phyloP scores from a whole-genome alignment of 2,888 invertebrate genomes.

The Tyria jacobaeae region DNA sequence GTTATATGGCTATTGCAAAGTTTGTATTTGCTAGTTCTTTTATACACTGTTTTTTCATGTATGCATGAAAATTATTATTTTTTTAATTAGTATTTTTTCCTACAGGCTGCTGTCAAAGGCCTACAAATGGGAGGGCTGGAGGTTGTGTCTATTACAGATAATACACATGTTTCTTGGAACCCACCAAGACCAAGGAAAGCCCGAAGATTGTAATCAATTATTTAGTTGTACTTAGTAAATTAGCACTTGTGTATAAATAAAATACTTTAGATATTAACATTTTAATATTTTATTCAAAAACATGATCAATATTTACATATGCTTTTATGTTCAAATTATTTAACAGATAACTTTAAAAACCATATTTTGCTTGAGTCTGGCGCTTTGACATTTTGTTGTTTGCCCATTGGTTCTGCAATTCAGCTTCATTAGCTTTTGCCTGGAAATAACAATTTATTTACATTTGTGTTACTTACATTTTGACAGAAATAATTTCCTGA shows the following conservation, averaged over 20 bases:
- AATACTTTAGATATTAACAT: conserved; percentile 28
- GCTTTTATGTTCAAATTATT: conserved; percentile 19
- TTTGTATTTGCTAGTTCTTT: too few species aligned
- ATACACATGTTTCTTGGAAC: conserved; percentile 93
- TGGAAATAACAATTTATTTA: conserved; percentile 75
- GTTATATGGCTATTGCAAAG: too few species aligned
- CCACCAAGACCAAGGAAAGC: conserved; percentile 94
- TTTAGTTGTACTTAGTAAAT: conserved; percentile 23
- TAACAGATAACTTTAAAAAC: conserved; percentile 88
- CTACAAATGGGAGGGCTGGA: conserved; percentile 96
- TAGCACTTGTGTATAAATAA: conserved; percentile 41
- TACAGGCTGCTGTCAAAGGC: conserved; percentile 96
- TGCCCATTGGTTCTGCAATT: conserved; percentile 97
- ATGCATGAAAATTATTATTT: conserved; percentile 21
- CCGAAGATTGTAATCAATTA: conserved; percentile 89
- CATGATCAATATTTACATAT: conserved; percentile 20
- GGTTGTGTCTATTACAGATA: conserved; percentile 97
- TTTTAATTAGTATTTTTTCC: conserved; percentile 54
- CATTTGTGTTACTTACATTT: too few species aligned
- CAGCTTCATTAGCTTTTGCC: conserved; percentile 98
- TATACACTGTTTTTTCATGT: not conserved
- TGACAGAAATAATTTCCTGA: too few species aligned
- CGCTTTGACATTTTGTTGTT: conserved; percentile 93
- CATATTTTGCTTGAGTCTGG: conserved; percentile 98
- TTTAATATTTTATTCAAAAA: conserved; percentile 27